phyloP scores from a whole-genome alignment of 1,140 invertebrate species.

The Pemphigus obesinymphae region DNA sequence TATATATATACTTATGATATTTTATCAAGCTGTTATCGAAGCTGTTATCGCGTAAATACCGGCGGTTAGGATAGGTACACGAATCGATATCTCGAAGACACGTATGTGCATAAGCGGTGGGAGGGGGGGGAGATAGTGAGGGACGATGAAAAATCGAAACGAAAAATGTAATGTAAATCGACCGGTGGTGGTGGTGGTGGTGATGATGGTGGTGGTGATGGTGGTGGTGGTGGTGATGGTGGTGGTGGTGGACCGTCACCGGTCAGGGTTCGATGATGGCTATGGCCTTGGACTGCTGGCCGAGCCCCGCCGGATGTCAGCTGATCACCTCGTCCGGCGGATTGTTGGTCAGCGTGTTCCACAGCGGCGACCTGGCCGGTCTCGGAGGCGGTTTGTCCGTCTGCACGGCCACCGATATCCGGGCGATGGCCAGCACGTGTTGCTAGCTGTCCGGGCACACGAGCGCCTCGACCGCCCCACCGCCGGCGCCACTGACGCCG shows the following conservation, averaged over 20 bases:
- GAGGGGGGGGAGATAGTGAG: neutral
- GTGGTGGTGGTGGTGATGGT: neutral
- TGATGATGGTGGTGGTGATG: neutral
- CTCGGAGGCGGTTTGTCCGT: conserved; percentile 28
- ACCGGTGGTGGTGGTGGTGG: neutral
- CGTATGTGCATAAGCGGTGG: no score
- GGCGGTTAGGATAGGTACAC: neutral
- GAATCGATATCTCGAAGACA: neutral
- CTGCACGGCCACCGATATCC: conserved; percentile 40
- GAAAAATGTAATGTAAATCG: neutral
- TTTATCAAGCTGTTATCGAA: no score
- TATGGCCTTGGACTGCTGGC: conserved; percentile 1
- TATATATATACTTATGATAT: no score
- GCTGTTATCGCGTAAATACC: no score
- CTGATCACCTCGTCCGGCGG: conserved; percentile 17
- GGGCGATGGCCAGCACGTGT: conserved; percentile 32
- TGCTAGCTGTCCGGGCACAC: conserved; percentile 37
- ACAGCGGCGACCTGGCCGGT: conserved; percentile 23
- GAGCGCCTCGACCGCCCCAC: conserved; percentile 21
- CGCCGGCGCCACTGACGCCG: neutral
- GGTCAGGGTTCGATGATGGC: conserved; percentile 26
- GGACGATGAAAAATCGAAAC: neutral
- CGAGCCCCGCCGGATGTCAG: conserved; percentile 11
- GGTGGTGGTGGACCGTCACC: neutral
- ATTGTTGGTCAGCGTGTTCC: conserved; percentile 37